These are phyloP conservation scores for Lampris megalopsis DNA, from an alignment of 2,113 vertebrate genomes.

Conservation along the genomic window DNA sequence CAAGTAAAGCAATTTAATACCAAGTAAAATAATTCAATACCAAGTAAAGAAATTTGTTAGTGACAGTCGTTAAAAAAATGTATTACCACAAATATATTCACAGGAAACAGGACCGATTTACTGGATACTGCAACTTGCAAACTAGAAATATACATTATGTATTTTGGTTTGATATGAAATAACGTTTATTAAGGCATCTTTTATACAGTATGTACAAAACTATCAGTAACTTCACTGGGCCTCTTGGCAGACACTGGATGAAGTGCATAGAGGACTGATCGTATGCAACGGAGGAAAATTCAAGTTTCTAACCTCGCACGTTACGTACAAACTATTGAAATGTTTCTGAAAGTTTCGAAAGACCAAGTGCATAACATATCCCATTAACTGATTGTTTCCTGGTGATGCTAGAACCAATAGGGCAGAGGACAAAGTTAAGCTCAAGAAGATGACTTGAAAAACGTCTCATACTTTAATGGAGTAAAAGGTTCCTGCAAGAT, in stretches of 20 bases:
- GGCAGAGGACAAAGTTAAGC: background rate
- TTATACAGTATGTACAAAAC: constrained; percentile 10
- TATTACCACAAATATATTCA: constrained; percentile 4
- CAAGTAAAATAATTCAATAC: background rate
- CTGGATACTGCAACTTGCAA: background rate
- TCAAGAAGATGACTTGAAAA: constrained; percentile 4
- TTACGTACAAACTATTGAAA: background rate
- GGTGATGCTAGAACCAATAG: background rate
- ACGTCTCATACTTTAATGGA: constrained; percentile 2
- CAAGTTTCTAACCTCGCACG: constrained; percentile 8
- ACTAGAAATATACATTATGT: background rate
- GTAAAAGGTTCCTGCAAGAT: constrained; percentile 23
- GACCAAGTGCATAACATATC: no score
- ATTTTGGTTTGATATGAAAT: background rate
- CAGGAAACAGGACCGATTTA: constrained; percentile 8
- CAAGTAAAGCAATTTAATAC: constrained; percentile 2
- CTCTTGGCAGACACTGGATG: constrained; percentile 8
- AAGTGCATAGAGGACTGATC: constrained; percentile 7
- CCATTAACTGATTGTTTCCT: background rate
- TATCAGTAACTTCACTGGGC: background rate
- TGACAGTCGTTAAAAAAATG: constrained; percentile 17
- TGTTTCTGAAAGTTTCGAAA: background rate
- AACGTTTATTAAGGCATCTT: constrained; percentile 33
- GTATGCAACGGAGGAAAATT: background rate
- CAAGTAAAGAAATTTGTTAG: constrained; percentile 1